A percentile compares a stretch with the other conserved stretches of the same genome.
These are phyloP conservation scores for Conistra vaccinii DNA, from an alignment of 2,888 invertebrate genomes.

Conservation along the genomic window DNA sequence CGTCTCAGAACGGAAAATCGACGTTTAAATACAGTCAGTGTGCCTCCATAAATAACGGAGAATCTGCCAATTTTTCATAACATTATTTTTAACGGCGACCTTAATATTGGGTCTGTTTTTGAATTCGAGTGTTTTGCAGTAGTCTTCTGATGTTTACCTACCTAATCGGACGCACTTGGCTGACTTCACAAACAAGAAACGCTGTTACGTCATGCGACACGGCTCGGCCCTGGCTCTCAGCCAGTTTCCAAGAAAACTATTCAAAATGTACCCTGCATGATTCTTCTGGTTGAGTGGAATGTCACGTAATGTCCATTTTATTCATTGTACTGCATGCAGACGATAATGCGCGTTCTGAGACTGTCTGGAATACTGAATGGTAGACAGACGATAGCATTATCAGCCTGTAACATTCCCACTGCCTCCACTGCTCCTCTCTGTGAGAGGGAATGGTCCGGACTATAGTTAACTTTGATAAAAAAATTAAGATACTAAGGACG, in stretches of 20 bases:
- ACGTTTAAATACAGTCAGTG: conserved; percentile 38
- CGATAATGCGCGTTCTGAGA: conserved; percentile 32
- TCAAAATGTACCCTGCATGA: conserved; percentile 52
- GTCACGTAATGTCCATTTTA: conserved; percentile 53
- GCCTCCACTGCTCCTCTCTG: neutral
- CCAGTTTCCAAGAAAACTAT: conserved; percentile 57
- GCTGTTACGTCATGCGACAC: conserved; percentile 33
- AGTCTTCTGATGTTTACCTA: conserved; percentile 35
- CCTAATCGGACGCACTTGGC: conserved; percentile 41
- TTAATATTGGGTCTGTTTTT: conserved; percentile 48
- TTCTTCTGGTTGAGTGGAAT: conserved; percentile 37
- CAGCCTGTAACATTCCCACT: neutral
- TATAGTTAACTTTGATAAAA: neutral
- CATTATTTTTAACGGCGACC: conserved; percentile 43
- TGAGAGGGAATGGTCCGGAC: neutral
- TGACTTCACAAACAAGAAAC: conserved; percentile 56
- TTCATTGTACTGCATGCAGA: conserved; percentile 55
- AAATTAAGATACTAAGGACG: neutral
- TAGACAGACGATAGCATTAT: neutral
- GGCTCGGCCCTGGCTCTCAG: conserved; percentile 38
- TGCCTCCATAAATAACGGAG: conserved; percentile 41
- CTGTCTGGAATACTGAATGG: conserved; percentile 28
- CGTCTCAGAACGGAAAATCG: conserved; percentile 31
- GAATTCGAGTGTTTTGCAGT: conserved; percentile 44
- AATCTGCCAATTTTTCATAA: conserved; percentile 47